Conservation (phyloP, 2,888 invertebrate genomes). For the Dastarcus helophoroides region DNA sequence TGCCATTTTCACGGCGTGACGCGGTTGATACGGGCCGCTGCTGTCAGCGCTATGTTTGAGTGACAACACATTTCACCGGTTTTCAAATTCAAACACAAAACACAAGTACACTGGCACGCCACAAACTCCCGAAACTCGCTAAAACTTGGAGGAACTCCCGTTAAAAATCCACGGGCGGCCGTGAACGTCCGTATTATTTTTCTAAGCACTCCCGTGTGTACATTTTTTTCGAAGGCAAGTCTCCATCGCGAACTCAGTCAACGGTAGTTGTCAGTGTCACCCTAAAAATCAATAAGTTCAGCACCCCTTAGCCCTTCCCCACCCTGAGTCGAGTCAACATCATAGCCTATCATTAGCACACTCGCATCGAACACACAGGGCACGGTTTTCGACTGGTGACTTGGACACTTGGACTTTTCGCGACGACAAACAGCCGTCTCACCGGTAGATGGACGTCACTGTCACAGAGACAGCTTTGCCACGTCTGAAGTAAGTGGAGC, state of each 20-base stretch:
- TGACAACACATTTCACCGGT: conserved; percentile 36
- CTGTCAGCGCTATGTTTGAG: conserved; percentile 26
- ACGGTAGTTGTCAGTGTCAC: conserved; percentile 52
- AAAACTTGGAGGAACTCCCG: conserved; percentile 14
- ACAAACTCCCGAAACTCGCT: conserved; percentile 17
- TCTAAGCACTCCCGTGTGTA: conserved; percentile 26
- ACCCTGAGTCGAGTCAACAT: conserved; percentile 35
- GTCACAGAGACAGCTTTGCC: conserved; percentile 25
- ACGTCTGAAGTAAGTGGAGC: conserved; percentile 16
- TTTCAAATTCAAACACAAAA: conserved; percentile 32
- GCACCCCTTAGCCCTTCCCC: conserved; percentile 40
- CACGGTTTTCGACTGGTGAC: conserved; percentile 11
- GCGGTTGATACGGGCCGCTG: conserved; percentile 32
- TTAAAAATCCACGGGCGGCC: neutral
- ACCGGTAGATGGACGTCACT: conserved; percentile 23
- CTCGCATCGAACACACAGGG: conserved; percentile 25
- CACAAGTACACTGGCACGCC: conserved; percentile 24
- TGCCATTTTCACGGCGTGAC: conserved; percentile 40
- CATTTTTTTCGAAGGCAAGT: conserved; percentile 40
- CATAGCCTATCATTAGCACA: conserved; percentile 32
- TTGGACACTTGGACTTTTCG: conserved; percentile 2
- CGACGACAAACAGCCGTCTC: conserved; percentile 7
- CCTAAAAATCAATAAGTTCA: conserved; percentile 54
- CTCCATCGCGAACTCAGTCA: conserved; percentile 42
- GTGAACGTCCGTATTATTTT: neutral